These are phyloP conservation scores for Coturnix japonica DNA, from an alignment of 2,113 vertebrate species.

Conservation along the genomic window DNA sequence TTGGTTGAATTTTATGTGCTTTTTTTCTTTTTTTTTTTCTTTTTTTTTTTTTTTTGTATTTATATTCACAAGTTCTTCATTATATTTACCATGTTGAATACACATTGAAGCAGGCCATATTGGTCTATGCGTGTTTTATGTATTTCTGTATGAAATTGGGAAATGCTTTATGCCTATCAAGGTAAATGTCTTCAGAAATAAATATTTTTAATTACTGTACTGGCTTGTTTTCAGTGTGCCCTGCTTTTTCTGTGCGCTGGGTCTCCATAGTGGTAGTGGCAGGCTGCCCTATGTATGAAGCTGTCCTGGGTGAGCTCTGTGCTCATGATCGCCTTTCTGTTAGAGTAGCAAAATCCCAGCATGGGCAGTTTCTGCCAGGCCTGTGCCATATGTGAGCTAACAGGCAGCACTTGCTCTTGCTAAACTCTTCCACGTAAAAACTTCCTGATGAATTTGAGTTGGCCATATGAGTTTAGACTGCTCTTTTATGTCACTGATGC, in stretches of 20 bases:
- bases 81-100: conserved; percentile 90
- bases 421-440: not conserved
- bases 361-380: not conserved
- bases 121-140: conserved; percentile 84
- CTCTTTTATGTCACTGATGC: not conserved
- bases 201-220: conserved; percentile 82
- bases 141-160: conserved; percentile 94
- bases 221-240: conserved; percentile 6
- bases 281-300: accelerated
- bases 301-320: not conserved
- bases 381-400: not conserved
- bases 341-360: not conserved
- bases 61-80: conserved; percentile 79
- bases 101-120: conserved; percentile 85
- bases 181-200: conserved; percentile 86
- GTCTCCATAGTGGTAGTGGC: accelerated
- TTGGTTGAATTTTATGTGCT: conserved; percentile 74
- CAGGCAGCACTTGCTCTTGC: not conserved
- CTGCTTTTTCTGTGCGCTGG: not conserved
- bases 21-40: not conserved
- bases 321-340: not conserved
- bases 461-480: not conserved
- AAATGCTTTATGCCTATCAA: conserved; percentile 81
- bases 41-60: conserved; percentile 78
- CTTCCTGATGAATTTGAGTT: not conserved